Conservation (phyloP, 2,797 vertebrate genomes). For the Psittacula derbiana region DNA sequence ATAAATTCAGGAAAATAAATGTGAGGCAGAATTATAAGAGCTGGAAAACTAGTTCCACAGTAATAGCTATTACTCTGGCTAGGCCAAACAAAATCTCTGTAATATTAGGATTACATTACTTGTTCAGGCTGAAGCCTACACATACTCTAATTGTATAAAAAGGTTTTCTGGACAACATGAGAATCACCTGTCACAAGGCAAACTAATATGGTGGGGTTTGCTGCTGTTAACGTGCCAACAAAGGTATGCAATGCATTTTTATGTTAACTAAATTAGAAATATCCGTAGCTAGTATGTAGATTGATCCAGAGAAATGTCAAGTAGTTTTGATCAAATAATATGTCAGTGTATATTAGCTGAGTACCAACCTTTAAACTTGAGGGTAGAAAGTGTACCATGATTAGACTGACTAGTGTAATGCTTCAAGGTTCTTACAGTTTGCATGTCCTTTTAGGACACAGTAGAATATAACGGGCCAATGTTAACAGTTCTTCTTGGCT, state of each 20-base stretch:
- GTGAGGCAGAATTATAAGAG: not conserved
- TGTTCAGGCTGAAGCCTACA: not conserved
- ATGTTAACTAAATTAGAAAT: not conserved
- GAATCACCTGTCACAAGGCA: rapidly evolving
- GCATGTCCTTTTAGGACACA: not conserved
- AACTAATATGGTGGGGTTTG: not conserved
- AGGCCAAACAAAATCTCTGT: not conserved
- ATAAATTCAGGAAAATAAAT: not conserved
- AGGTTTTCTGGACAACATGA: not conserved
- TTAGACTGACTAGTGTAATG: not conserved
- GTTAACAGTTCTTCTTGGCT: not conserved
- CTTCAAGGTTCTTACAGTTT: not conserved
- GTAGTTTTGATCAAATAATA: not conserved
- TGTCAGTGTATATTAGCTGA: not conserved
- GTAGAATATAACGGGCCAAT: not conserved
- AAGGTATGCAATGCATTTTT: not conserved
- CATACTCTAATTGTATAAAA: not conserved
- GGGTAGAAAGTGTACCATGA: not conserved
- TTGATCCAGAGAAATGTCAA: not conserved
- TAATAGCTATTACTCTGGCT: not conserved
- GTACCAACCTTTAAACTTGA: not conserved
- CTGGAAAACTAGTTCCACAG: not conserved
- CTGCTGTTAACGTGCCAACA: not conserved
- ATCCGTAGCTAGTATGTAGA: not conserved
- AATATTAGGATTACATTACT: not conserved